phyloP scores from a whole-genome alignment of 2,888 invertebrate genomes.

The Zhuqinia jingwanae region DNA sequence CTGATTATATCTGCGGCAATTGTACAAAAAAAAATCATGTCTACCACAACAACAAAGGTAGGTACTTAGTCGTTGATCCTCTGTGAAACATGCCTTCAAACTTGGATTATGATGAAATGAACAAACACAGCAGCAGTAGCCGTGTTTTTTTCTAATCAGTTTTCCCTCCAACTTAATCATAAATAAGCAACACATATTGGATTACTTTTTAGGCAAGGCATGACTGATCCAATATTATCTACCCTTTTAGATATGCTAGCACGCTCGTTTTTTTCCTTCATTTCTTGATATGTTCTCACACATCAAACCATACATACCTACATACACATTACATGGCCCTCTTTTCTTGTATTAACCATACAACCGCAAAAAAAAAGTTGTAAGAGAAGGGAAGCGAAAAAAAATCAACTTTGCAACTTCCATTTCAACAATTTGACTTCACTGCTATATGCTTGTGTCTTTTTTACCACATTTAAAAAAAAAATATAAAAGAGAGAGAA shows the following conservation, averaged over 20 bases:
- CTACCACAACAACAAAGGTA: not conserved
- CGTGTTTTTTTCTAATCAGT: constrained; percentile 42
- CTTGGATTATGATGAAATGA: constrained; percentile 38
- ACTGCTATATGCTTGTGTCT: constrained; percentile 54
- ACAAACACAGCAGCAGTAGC: not conserved
- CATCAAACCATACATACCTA: not conserved
- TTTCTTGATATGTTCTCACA: no score
- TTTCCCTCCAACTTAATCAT: constrained; percentile 41
- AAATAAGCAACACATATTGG: constrained; percentile 38
- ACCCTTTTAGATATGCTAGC: constrained; percentile 64
- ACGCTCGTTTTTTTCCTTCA: constrained; percentile 58
- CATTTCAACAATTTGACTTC: constrained; percentile 55
- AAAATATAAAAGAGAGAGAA: constrained; percentile 35
- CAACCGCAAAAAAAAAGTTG: constrained; percentile 35
- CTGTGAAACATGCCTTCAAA: not conserved
- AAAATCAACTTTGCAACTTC: constrained; percentile 50
- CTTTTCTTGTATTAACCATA: constrained; percentile 30
- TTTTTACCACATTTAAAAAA: constrained; percentile 44
- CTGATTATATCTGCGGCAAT: constrained; percentile 62
- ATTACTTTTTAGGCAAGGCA: constrained; percentile 63
- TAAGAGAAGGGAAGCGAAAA: constrained; percentile 14
- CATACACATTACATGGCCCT: constrained; percentile 7
- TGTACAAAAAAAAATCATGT: constrained; percentile 37
- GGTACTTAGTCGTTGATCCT: constrained; percentile 22
- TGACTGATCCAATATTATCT: constrained; percentile 68